These are phyloP conservation scores for Amorpha juglandis DNA, from an alignment of 2,888 invertebrate species.

Conservation along the genomic window DNA sequence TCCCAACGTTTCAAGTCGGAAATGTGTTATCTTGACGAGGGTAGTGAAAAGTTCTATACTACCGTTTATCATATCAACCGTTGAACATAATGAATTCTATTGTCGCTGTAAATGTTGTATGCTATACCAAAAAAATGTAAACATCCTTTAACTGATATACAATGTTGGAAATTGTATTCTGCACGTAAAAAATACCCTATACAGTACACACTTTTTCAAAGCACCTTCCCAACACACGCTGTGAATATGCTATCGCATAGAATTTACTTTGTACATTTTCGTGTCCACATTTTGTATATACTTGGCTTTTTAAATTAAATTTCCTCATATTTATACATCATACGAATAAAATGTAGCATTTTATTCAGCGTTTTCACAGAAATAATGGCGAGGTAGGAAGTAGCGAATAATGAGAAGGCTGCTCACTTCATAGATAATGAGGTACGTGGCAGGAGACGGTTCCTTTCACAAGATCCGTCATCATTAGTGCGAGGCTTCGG, in stretches of 20 bases:
- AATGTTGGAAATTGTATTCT: neutral
- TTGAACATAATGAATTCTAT: neutral
- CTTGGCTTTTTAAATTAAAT: neutral
- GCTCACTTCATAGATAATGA: constrained; percentile 69
- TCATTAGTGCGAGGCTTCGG: constrained; percentile 75
- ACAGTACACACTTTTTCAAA: neutral
- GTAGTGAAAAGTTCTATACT: constrained; percentile 8
- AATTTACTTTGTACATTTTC: neutral
- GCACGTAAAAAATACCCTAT: neutral
- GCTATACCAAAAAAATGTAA: neutral
- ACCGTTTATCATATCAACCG: neutral
- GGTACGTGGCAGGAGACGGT: constrained; percentile 60
- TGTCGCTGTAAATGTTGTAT: neutral
- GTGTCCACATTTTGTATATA: too few relatives aligned
- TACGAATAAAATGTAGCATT: constrained; percentile 28
- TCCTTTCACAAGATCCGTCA: constrained; percentile 76
- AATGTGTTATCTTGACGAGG: constrained; percentile 12
- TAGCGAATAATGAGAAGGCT: constrained; percentile 25
- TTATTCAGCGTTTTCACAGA: constrained; percentile 49
- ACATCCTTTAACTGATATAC: neutral
- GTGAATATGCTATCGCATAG: neutral
- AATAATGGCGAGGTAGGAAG: constrained; percentile 58
- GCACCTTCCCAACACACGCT: neutral
- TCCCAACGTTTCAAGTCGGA: neutral
- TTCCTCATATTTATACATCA: neutral